phyloP scores from a whole-genome alignment of 2,888 invertebrate species.

The Cephus spinipes region DNA sequence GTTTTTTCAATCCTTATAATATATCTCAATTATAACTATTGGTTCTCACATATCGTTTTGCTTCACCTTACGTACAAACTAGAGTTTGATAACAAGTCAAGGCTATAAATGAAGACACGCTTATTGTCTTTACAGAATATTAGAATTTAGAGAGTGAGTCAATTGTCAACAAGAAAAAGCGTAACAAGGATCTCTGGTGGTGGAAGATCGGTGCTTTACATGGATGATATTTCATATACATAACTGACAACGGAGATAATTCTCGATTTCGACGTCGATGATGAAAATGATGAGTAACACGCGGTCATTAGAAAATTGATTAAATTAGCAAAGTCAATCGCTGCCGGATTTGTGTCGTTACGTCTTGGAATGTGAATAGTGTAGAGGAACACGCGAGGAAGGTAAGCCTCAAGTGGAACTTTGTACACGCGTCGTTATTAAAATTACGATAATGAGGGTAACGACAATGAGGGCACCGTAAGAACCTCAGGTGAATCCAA shows the following conservation, averaged over 20 bases:
- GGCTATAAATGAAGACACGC: conserved; percentile 42
- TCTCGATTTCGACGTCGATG: not conserved
- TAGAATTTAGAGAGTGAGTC: not conserved
- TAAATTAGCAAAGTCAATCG: not conserved
- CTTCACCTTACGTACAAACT: not conserved
- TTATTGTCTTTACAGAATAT: conserved; percentile 54
- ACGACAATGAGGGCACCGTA: conserved; percentile 50
- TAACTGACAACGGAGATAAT: not conserved
- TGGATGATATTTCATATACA: not conserved
- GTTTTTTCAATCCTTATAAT: not conserved
- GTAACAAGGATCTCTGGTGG: not conserved
- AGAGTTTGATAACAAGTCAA: conserved; percentile 9
- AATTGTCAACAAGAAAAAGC: not conserved
- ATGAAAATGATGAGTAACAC: not conserved
- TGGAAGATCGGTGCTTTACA: not conserved
- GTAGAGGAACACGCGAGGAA: conserved; percentile 15
- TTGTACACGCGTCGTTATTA: conserved; percentile 49
- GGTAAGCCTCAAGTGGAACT: conserved; percentile 42
- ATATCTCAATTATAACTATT: not conserved
- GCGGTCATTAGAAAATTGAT: not conserved
- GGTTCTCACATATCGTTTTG: not conserved
- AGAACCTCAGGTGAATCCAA: conserved; percentile 56
- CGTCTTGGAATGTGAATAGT: not conserved
- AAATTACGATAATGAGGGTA: not conserved
- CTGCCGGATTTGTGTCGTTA: not conserved